Evolutionary conservation across 2,797 vertebrate species (phyloP), one percentile per base, ranked within the genome.

Genomic region (Iguana delicatissima): DNA sequence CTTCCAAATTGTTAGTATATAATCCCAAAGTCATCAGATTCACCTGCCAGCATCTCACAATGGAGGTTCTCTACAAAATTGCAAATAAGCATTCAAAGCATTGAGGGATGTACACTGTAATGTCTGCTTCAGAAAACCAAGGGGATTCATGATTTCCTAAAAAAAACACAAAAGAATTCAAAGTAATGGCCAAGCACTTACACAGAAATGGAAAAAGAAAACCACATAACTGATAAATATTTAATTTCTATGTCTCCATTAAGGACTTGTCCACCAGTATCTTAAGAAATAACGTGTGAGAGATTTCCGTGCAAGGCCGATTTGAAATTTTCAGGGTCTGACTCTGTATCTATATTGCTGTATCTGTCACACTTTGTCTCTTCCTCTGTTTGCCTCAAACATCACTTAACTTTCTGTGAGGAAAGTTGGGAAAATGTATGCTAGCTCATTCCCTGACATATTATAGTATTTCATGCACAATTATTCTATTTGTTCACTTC

Each of bases 191-290:
- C 91, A 93, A 93, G 86, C 57, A 94, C 24, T 35, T 77, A 82
- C 38, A 85, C 80, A 95, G 85, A 93, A 91, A 84, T 94, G 94
- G 91, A 95, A 94, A 95, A 93, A 94, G 89, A 95, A 95, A 96
- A 94, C 89, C 88, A 76, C 94, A 95, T 95, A 85, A 92, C 87
- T 74, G 62, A 94, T 95, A 94, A 84, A 96, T 95, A 94, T 95
- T 96, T 95, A 92, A 95, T 96, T 93, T 91, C 80, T 94, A 92
- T 95, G 92, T 91, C 92, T 95, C 91, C 90, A 92, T 95, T 95
- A 95, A 89, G 90, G 92, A 69, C 80, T 92, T 86, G 50, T 89
- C 89, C 92, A 90, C 26, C 85, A 88, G 83, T 94, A 38, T 93
- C 90, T 94, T 95, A 92, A 92, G 32, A 95, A 92, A 82, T 92